Evolutionary conservation across 2,797 vertebrate genomes (phyloP), one percentile per base, ranked within the genome.

Genomic region (Miichthys miiuy): DNA sequence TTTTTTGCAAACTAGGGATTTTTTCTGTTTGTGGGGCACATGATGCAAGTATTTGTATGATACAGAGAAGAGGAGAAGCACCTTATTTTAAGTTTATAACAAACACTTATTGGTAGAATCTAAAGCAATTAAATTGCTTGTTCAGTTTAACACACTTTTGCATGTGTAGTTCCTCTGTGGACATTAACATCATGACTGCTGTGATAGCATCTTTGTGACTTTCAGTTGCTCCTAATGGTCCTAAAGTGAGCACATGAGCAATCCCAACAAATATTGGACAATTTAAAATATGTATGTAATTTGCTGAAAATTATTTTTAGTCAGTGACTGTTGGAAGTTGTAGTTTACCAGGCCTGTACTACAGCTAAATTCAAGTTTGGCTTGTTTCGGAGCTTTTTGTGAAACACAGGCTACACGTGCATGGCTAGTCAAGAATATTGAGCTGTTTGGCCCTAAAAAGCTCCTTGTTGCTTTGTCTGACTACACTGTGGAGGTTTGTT

Each of bases 361-460:
- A 11, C 46, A 48, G 52, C 52, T 25, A 38, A 61, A 52, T 67
- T 46, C 25, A 65, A 21, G 38, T 63, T 18, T 46, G 34, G 25
- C 41, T 12, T 48, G 41, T 69, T 55, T 47, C 2, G 0, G 23
- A 23, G 14, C 18, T 47, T 62, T 77, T 58, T 58, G 34, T 44
- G 34, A 57, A 63, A 30, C 68, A 48, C 42, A 56, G 11, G 30
- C 55, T 51, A 34, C 54, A 48, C 20, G 54, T 75, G 64, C 44
- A 51, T 34, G 41, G 34, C 64, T 52, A 14, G 52, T 58, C 17
- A 50, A 41, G 20, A 68, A 41, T 30, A 56, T 30, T 54, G 34
- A 34, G 56, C 56, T 44, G 17, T 62, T 23, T 46, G 18, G 23
- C 56, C 14, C 11, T 16, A 25, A 42, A 42, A 55, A 48, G 41